phyloP scores from a whole-genome alignment of 2,113 vertebrate species.

The Anthoscopus minutus region DNA sequence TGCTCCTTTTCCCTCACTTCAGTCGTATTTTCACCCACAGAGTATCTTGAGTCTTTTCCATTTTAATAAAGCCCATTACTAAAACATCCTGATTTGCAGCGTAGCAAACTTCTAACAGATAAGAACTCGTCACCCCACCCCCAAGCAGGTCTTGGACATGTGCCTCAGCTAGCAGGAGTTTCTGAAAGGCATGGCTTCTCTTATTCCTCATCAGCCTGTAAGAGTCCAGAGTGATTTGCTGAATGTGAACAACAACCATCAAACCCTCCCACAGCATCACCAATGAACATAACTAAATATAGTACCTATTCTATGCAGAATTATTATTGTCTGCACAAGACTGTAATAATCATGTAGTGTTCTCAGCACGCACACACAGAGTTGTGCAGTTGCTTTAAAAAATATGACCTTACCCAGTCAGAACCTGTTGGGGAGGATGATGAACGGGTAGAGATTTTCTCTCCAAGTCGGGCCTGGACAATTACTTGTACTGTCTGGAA shows the following conservation, averaged over 20 bases:
- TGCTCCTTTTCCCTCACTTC: not conserved
- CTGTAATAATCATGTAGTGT: rapidly evolving
- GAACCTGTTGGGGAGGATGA: constrained; percentile 97
- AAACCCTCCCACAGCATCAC: rapidly evolving
- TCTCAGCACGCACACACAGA: not conserved
- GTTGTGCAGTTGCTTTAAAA: not conserved
- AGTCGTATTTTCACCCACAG: not conserved
- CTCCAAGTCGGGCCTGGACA: constrained; percentile 95
- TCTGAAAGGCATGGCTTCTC: not conserved
- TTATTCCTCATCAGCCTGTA: not conserved
- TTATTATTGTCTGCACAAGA: not conserved
- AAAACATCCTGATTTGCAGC: not conserved
- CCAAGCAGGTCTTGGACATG: not conserved
- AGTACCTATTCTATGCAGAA: not conserved
- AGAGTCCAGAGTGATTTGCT: not conserved
- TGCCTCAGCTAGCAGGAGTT: not conserved
- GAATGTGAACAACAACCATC: not conserved
- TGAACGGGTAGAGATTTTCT: constrained; percentile 94
- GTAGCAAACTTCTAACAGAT: not conserved
- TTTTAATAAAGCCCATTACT: not conserved
- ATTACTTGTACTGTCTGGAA: constrained; percentile 95
- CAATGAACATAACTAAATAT: not conserved
- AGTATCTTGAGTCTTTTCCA: not conserved
- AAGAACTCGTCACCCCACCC: not conserved
- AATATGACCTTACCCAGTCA: constrained; percentile 84